Evolutionary conservation across 2,888 invertebrate species (phyloP).

Genomic region (Platycheirus rosarum): DNA sequence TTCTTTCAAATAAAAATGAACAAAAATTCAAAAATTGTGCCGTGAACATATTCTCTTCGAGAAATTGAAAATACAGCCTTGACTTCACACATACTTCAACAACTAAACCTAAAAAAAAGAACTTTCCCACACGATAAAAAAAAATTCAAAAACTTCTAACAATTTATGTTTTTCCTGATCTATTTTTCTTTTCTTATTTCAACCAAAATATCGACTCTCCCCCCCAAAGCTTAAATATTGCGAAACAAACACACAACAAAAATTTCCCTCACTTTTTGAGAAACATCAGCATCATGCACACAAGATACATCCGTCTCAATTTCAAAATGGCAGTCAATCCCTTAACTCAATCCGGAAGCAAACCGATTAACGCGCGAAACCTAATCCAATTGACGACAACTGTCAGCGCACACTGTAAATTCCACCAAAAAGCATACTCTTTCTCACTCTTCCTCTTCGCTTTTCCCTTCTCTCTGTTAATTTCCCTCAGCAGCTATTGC

Average conservation of each 20-base stretch:
- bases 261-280: constrained; percentile 1
- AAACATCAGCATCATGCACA: background rate
- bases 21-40: too few relatives aligned
- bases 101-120: too few relatives aligned
- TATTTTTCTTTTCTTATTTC: background rate
- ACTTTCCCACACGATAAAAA: too few relatives aligned
- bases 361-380: constrained; percentile 57
- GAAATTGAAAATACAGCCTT: too few relatives aligned
- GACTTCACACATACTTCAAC: too few relatives aligned
- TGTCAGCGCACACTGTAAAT: constrained; percentile 7
- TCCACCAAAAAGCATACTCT: constrained; percentile 12
- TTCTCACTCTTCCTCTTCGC: background rate
- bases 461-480: constrained; percentile 11
- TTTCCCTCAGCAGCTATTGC: constrained; percentile 7
- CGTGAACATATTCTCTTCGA: too few relatives aligned
- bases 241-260: constrained; percentile 11
- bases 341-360: constrained; percentile 11
- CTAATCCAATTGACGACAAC: constrained; percentile 49
- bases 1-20: too few relatives aligned
- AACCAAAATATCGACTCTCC: too few relatives aligned
- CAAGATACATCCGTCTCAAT: constrained; percentile 20
- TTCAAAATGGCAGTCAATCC: constrained; percentile 35
- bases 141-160: too few relatives aligned
- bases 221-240: too few relatives aligned
- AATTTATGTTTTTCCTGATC: too few relatives aligned